Evolutionary conservation across 2,888 invertebrate genomes (phyloP).

Genomic region (Drosophila gaucha): DNA sequence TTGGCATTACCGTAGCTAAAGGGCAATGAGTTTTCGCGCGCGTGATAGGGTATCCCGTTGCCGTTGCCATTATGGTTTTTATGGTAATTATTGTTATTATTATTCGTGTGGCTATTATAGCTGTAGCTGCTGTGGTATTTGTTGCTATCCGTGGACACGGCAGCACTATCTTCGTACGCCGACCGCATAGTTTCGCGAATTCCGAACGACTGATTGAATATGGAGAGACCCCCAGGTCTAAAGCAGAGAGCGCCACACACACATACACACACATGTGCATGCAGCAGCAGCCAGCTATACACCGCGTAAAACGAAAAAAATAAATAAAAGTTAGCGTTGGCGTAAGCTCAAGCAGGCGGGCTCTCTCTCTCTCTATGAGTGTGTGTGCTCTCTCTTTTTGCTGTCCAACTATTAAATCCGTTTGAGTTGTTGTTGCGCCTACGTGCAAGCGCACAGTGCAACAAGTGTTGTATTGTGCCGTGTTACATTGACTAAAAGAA

Average conservation of each 20-base stretch:
- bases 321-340: constrained; percentile 72
- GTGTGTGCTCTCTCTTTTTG: constrained; percentile 28
- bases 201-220: constrained; percentile 83
- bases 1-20: constrained; percentile 92
- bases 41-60: constrained; percentile 92
- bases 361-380: constrained; percentile 19
- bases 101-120: constrained; percentile 58
- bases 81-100: constrained; percentile 65
- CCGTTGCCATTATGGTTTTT: constrained; percentile 56
- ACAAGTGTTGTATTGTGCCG: not conserved
- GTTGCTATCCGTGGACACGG: constrained; percentile 60
- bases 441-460: constrained; percentile 55
- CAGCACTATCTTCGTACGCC: constrained; percentile 81
- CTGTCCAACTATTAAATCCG: constrained; percentile 57
- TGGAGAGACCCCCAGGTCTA: constrained; percentile 43
- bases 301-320: constrained; percentile 32
- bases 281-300: constrained; percentile 16
- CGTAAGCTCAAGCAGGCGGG: constrained; percentile 53
- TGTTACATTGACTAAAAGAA: constrained; percentile 2
- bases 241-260: constrained; percentile 41
- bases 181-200: constrained; percentile 85
- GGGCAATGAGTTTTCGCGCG: constrained; percentile 94
- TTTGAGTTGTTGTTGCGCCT: constrained; percentile 53
- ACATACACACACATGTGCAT: constrained; percentile 14
- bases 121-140: constrained; percentile 61